Evolutionary conservation across 1,140 invertebrate genomes (phyloP), one percentile per base, ranked within the genome.

Genomic region (Euwallacea similis): DNA sequence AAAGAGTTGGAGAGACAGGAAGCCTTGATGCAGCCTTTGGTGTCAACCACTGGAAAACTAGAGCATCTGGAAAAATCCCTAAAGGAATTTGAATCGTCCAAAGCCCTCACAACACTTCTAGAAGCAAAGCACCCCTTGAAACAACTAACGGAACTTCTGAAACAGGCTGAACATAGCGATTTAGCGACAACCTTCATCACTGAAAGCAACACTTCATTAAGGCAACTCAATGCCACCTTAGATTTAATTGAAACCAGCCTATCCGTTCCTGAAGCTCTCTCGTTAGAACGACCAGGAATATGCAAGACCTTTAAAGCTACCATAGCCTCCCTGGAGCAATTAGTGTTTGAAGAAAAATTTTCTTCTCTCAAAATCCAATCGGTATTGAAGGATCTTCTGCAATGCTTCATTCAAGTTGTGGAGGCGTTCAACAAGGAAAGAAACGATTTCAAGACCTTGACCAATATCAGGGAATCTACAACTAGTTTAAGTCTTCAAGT

Each of bases 371-470:
- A 66, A 13, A 8, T 70, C 42, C 42, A 65, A 42, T 43, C 53
- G 55, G 43, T 42, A 21, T 16, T 69, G 33, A 53, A 15, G 13
- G 42, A 47, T 7, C 11, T 73, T 10, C 68, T 58, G 9, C 10
- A 7, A 9, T 8, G 43, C 10, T 46, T 72, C 9, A 47, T 0
- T 44, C 13, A 70, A 42, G 21, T 70, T 10, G 50, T 76, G 47
- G 33, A 63, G 56, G 64, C 72, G 53, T 55, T 67, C 64, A 68
- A 71, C 50, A 71, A 73, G 56, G 59, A 71, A 33, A 68, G 74
- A 53, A 62, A 73, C 47, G 74, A 75, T 11, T 69, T 55, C 46
- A 75, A 69, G 47, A 58, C 65, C 55, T 16, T 75, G 47, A n/a
- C 43, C 7, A 75, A 67, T 43, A n/a, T 75, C 1, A 46, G 58